Conservation (phyloP, 2,888 invertebrate species). For the Tortrix viridana region DNA sequence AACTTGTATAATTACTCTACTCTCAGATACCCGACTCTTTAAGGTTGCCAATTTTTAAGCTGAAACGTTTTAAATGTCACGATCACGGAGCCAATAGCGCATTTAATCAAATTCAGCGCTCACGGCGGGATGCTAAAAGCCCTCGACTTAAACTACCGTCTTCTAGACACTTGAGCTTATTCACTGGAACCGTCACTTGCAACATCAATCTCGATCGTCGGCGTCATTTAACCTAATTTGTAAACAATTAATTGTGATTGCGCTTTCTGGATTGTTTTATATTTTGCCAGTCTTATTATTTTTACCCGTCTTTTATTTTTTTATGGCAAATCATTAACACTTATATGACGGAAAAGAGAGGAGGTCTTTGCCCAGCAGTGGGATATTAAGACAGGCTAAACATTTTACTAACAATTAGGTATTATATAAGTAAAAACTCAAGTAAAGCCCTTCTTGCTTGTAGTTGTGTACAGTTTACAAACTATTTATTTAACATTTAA, state of each 20-base stretch:
- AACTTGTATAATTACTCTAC: not conserved
- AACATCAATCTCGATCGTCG: conserved; percentile 20
- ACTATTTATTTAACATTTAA: too few species aligned
- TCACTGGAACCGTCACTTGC: conserved; percentile 19
- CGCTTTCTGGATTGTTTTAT: too few species aligned
- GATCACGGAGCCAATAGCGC: not conserved
- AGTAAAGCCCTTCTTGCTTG: too few species aligned
- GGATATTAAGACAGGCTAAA: too few species aligned
- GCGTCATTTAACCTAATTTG: conserved; percentile 25
- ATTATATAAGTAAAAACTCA: too few species aligned
- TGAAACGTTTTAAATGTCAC: not conserved
- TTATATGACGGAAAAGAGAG: too few species aligned
- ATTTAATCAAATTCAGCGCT: conserved; percentile 26
- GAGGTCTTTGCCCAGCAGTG: too few species aligned
- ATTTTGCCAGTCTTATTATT: too few species aligned
- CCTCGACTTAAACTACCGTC: conserved; percentile 14
- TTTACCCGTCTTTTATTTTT: too few species aligned
- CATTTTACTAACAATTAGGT: too few species aligned
- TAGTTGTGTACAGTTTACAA: too few species aligned
- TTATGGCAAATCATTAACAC: too few species aligned
- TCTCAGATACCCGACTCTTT: not conserved
- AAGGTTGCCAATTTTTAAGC: not conserved
- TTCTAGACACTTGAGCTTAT: conserved; percentile 27
- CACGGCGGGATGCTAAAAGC: conserved; percentile 29
- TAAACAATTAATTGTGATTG: conserved; percentile 15